These are phyloP conservation scores for Teinopalpus imperialis DNA, from an alignment of 2,888 invertebrate species.

Conservation along the genomic window DNA sequence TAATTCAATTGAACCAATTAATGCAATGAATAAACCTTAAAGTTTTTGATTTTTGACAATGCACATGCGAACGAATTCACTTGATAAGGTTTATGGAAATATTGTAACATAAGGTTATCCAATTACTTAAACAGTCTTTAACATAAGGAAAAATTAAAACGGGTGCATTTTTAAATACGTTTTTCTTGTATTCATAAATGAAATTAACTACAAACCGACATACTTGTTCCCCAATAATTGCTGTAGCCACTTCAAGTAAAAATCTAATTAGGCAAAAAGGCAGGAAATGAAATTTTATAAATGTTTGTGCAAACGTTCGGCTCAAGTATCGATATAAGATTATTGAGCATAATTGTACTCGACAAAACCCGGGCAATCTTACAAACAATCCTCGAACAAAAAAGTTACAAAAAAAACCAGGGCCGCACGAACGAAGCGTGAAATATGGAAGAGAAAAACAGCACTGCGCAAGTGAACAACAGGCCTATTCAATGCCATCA, in stretches of 20 bases:
- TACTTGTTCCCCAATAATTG: slow-evolving; percentile 1
- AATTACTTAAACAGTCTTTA: too few relatives aligned
- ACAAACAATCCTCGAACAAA: slow-evolving; percentile 47
- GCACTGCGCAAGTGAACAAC: slow-evolving; percentile 75
- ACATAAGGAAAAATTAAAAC: too few relatives aligned
- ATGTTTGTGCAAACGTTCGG: slow-evolving; percentile 56
- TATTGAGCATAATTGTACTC: slow-evolving; percentile 46
- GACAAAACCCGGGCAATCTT: slow-evolving; percentile 44
- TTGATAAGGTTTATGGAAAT: too few relatives aligned
- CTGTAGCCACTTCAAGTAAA: not conserved
- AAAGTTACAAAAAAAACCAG: slow-evolving; percentile 50
- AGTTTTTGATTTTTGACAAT: too few relatives aligned
- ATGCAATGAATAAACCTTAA: too few relatives aligned
- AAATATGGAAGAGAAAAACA: slow-evolving; percentile 61
- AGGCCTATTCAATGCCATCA: slow-evolving; percentile 67
- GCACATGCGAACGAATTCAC: too few relatives aligned
- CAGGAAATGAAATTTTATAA: slow-evolving; percentile 59
- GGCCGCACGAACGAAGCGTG: slow-evolving; percentile 69
- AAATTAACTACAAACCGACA: too few relatives aligned
- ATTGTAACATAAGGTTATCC: too few relatives aligned
- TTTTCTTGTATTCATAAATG: too few relatives aligned
- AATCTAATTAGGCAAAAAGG: slow-evolving; percentile 35
- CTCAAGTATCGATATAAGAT: slow-evolving; percentile 40
- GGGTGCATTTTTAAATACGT: too few relatives aligned
- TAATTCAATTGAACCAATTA: too few relatives aligned